Evolutionary conservation across 2,797 vertebrate species (phyloP), one percentile per base, ranked within the genome.

Genomic region (Lepilemur septentrionalis): DNA sequence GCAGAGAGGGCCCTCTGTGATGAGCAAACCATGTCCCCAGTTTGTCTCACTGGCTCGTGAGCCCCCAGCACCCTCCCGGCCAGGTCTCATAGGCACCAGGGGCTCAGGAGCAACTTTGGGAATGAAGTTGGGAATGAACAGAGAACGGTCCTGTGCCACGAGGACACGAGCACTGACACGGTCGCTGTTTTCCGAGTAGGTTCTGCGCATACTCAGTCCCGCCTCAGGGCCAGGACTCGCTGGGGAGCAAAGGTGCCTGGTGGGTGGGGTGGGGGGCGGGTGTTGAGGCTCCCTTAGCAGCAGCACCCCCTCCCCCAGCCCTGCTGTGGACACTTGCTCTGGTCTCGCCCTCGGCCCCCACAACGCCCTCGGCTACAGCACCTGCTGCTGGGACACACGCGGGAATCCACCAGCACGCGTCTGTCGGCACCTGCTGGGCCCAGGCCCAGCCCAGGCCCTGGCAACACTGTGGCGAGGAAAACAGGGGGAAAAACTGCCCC

Each of bases 161-260:
- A 1, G 28, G 41, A 76, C 35, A 1, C 0, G 9, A 84, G 76
- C 15, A 0, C 2, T 22, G 9, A 35, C 0, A 2, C 0, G 2
- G 61, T 32, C 35, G 1, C 55, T 5, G 38, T 8, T 22, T 5
- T 15, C 2, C 1, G 23, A 41, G 11, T 2, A 43, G 10, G 6
- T 48, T 8, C 38, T 17, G 25, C 1, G 9, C 28, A n/a, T 35
- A 4, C 67, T 0, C 4, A 4, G 48, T 38, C 55, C 50, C 46
- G 4, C 0, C 0, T 10, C 23, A 4, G n/a, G 8, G 32, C 35
- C 48, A 8, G 38, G 20, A 5, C 1, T 25, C 0, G 1, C 0
- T 30, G 14, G 30, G 61, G 32, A 65, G 63, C 13, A 65, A n/a
- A 65, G 32, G 32, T 17, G 15, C 41, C 59, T 2, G 0, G 38